Percentiles rank a stretch among this genome's conserved stretches.
Evolutionary conservation across 1,140 invertebrate species (phyloP).

Genomic region (Ectropis grisescens): DNA sequence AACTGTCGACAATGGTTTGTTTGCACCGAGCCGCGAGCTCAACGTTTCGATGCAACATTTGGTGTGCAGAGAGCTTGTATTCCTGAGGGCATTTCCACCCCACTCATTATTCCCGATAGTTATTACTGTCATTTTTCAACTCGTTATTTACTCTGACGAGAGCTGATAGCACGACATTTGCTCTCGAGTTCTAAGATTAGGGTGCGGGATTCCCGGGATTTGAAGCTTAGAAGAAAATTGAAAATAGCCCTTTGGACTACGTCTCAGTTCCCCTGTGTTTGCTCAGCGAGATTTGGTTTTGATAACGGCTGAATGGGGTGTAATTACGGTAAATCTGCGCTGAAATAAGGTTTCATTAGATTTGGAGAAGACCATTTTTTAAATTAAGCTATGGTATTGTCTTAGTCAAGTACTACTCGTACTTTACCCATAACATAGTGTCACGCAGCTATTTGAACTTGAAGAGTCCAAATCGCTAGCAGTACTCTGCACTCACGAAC

Average conservation of each 20-base stretch:
- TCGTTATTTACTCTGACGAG: slow-evolving; percentile 66
- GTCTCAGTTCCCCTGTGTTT: slow-evolving; percentile 9
- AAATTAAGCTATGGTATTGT: no score
- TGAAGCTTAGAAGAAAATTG: slow-evolving; percentile 45
- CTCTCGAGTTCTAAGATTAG: slow-evolving; percentile 49
- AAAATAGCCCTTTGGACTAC: slow-evolving; percentile 39
- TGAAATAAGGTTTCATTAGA: background rate
- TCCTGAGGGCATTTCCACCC: slow-evolving; percentile 57
- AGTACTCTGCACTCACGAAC: no score
- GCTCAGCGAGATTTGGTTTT: slow-evolving; percentile 11
- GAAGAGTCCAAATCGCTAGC: no score
- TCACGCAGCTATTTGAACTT: no score
- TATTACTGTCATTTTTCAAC: slow-evolving; percentile 70
- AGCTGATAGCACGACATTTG: slow-evolving; percentile 64
- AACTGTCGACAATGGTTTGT: slow-evolving; percentile 23
- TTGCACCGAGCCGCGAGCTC: slow-evolving; percentile 26
- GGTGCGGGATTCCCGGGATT: slow-evolving; percentile 45
- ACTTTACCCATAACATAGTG: no score
- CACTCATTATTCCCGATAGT: slow-evolving; percentile 65
- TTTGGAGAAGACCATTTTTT: no score
- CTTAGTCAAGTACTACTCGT: no score
- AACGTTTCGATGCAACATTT: slow-evolving; percentile 44
- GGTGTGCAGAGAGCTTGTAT: slow-evolving; percentile 44
- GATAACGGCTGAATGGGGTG: slow-evolving; percentile 7
- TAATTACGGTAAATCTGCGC: slow-evolving; percentile 10